These are phyloP conservation scores for Paracyprichromis sp. DNA, from an alignment of 2,113 vertebrate genomes.

Conservation along the genomic window DNA sequence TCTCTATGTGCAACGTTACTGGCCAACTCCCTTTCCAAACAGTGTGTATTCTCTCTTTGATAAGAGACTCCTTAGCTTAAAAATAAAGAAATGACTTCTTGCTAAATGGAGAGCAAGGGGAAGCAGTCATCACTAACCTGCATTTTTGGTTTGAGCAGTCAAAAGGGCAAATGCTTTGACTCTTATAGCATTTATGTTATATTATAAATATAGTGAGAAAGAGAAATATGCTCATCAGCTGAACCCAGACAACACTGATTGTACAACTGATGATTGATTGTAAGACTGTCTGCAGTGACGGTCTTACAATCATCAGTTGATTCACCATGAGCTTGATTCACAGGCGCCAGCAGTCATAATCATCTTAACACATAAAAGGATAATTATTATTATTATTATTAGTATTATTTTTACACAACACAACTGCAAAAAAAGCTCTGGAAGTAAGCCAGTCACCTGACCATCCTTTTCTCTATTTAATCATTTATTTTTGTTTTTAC, in stretches of 20 bases:
- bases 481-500: neutral
- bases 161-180: neutral
- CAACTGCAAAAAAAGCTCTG: neutral
- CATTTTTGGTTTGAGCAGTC: neutral
- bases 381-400: accelerated
- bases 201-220: accelerated
- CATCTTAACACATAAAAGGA: neutral
- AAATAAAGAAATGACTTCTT: neutral
- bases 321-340: neutral
- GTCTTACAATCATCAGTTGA: neutral
- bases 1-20: neutral
- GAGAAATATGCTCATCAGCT: neutral
- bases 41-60: neutral
- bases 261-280: neutral
- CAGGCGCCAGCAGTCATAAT: neutral
- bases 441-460: neutral
- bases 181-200: neutral
- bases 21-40: neutral
- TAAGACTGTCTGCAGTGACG: neutral
- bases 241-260: neutral
- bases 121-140: neutral
- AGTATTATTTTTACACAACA: neutral
- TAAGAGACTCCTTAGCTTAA: neutral
- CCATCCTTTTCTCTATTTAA: neutral
- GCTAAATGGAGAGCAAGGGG: neutral